Base-by-base conservation (phyloP, 2,113 vertebrate genomes). In the Drymodes brunneopygia region DNA sequence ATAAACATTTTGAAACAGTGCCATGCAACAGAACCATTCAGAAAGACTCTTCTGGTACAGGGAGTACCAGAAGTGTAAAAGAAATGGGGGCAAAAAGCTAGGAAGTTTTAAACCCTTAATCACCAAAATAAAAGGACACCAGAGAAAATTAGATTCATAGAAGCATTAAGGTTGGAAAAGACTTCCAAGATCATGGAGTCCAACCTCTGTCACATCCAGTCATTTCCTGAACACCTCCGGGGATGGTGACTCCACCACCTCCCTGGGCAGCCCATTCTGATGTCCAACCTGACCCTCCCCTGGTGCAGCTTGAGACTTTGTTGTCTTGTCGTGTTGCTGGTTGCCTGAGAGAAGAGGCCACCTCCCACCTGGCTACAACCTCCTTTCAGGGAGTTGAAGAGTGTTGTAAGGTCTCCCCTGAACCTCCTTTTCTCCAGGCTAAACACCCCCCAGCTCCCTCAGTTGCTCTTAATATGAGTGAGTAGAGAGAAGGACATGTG, bases 401-500 rank as follows among this genome's bases (percentile, higher is more conserved):
- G n/a, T 20, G 5, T 35, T 19, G 7, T 25, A 12, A 33, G 22
- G 27, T 72, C 44, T 65, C 22, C 31, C 7, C 22, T 50, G 25
- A 57, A 31, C 42, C 21, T 81, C 10, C 6, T 65, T 42, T 58
- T 65, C 36, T 73, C 23, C 36, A 51, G 58, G 27, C 36, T 50
- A 19, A 57, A 65, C 36, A 51, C 38, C 5, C 12, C 15, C 10
- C 51, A 73, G 12, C 15, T 81, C 36, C 35, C 38, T 65, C 35
- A 36, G 36, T 23, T 2, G 4, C 36, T 81, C 36, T 71, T 66
- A 33, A 10, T 44, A 14, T 33, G 15, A 38, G 44, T 25, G 67
- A 48, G 29, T 83, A 29, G 22, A 62, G 20, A 42, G 36, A 50
- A 74, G 44, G 48, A 40, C 10, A 7, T 0, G 0, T 29, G 25